Evolutionary conservation across 2,113 vertebrate species (phyloP).

Genomic region (Ellobius talpinus): DNA sequence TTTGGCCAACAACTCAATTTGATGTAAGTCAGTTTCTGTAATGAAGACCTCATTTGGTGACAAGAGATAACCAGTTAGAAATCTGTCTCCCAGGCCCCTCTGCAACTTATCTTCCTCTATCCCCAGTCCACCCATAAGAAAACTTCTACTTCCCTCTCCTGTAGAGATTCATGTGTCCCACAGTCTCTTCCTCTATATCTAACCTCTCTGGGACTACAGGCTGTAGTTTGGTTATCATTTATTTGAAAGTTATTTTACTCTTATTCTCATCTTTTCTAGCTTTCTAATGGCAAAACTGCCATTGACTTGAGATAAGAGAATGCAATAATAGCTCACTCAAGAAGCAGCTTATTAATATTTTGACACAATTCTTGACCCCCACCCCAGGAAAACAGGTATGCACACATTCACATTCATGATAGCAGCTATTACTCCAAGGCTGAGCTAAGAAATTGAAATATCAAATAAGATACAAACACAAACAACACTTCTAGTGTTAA

Average conservation of each 20-base stretch:
- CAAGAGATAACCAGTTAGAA: not conserved
- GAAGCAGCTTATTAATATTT: not conserved
- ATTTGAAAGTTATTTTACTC: not conserved
- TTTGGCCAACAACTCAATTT: not conserved
- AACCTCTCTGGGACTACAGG: not conserved
- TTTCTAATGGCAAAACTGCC: not conserved
- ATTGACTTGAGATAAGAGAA: not conserved
- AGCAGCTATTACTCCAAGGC: too few relatives aligned
- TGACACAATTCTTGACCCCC: not conserved
- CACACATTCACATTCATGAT: not conserved
- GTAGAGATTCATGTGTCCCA: not conserved
- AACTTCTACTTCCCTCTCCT: not conserved
- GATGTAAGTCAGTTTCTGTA: not conserved
- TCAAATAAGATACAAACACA: not conserved
- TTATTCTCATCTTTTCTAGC: not conserved
- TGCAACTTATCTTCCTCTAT: too few relatives aligned
- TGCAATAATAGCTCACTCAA: not conserved
- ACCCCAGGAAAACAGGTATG: not conserved
- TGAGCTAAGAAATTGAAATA: not conserved
- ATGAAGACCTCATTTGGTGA: not conserved
- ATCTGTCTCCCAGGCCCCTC: not conserved
- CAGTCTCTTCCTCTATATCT: not conserved
- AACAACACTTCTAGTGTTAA: not conserved
- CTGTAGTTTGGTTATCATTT: not conserved
- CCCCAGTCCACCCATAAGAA: not conserved